A percentile compares a stretch with the other conserved stretches of the same genome.
Evolutionary conservation across 2,113 vertebrate species (phyloP).

Genomic region (Pelusios castaneus): DNA sequence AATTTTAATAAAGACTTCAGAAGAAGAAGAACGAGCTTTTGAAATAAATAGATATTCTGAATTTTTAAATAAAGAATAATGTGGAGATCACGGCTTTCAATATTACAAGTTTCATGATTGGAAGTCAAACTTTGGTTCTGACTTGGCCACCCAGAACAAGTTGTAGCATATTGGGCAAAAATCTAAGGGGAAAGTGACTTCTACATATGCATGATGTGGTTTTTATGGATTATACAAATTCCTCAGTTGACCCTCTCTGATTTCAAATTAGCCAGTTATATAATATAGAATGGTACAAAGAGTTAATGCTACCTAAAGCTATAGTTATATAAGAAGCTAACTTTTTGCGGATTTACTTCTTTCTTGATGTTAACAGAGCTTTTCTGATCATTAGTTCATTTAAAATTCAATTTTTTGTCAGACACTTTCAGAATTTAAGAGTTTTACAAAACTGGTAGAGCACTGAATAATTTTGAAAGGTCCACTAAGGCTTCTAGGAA

Average conservation of each 20-base stretch:
- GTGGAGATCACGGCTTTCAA: background rate
- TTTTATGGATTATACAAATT: background rate
- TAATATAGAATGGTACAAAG: background rate
- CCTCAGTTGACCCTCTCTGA: background rate
- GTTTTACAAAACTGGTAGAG: background rate
- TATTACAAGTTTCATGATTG: background rate
- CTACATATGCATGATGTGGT: background rate
- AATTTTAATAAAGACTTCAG: no score
- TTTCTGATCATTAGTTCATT: background rate
- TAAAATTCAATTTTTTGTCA: background rate
- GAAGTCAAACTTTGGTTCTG: background rate
- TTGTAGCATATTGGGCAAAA: background rate
- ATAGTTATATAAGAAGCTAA: background rate
- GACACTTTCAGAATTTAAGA: background rate
- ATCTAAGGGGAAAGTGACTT: background rate
- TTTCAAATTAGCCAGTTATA: background rate
- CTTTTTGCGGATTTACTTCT: background rate
- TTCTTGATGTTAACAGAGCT: background rate
- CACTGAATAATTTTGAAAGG: background rate
- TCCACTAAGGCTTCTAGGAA: background rate
- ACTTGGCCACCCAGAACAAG: background rate
- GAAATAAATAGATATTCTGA: background rate
- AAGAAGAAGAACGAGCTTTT: background rate
- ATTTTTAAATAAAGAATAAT: background rate
- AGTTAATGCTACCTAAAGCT: background rate